phyloP scores from a whole-genome alignment of 1,140 invertebrate genomes.

The Danaus melanippus region DNA sequence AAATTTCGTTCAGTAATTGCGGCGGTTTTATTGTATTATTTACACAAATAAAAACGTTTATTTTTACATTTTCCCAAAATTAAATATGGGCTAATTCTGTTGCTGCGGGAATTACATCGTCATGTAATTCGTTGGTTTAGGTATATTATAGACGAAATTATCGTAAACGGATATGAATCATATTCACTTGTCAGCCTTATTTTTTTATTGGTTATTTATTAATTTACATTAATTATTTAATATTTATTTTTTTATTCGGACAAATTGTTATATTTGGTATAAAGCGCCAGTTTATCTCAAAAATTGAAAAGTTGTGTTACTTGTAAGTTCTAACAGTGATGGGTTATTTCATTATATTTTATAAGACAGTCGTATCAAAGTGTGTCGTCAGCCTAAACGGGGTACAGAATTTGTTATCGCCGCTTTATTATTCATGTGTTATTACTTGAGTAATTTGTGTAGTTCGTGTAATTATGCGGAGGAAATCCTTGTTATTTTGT shows the following conservation, averaged over 20 bases:
- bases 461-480: constrained; percentile 50
- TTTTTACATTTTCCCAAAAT: constrained; percentile 71
- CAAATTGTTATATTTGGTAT: too few relatives aligned
- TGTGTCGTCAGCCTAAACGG: constrained; percentile 11
- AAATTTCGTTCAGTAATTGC: constrained; percentile 56
- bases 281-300: too few relatives aligned
- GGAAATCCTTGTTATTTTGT: constrained; percentile 61
- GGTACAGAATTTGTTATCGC: constrained; percentile 15
- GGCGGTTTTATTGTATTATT: constrained; percentile 69
- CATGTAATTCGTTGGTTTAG: constrained; percentile 39
- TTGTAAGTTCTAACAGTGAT: too few relatives aligned
- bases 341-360: too few relatives aligned
- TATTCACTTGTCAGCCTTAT: too few relatives aligned
- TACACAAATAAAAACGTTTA: constrained; percentile 72
- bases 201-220: too few relatives aligned
- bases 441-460: constrained; percentile 54
- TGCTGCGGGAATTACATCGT: constrained; percentile 47
- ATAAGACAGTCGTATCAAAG: too few relatives aligned
- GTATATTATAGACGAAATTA: not conserved
- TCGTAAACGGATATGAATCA: too few relatives aligned
- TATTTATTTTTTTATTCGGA: too few relatives aligned
- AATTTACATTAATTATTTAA: too few relatives aligned
- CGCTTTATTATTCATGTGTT: constrained; percentile 53
- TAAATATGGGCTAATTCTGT: constrained; percentile 66
- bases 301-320: too few relatives aligned